Conservation (phyloP, 2,888 invertebrate species). For the Epiblema foenella region DNA sequence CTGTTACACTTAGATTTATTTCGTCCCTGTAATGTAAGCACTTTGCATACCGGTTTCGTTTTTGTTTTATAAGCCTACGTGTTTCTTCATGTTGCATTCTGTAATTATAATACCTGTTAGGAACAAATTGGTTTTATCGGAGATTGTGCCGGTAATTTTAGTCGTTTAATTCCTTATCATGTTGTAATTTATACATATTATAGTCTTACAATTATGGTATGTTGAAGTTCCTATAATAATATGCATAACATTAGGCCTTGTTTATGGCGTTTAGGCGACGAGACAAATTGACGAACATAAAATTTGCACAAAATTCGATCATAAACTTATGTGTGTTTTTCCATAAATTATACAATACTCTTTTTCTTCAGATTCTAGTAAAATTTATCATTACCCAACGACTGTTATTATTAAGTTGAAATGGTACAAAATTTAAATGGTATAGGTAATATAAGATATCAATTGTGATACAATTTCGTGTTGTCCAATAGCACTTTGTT, state of each 20-base stretch:
- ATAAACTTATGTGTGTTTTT: too few species aligned
- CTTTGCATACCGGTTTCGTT: conserved; percentile 46
- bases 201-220: background rate
- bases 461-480: too few species aligned
- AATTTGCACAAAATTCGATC: background rate
- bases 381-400: too few species aligned
- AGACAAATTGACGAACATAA: background rate
- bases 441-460: too few species aligned
- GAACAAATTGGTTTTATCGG: conserved; percentile 23
- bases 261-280: too few species aligned
- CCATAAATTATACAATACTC: too few species aligned
- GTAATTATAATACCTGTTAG: conserved; percentile 35
- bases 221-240: background rate
- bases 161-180: background rate
- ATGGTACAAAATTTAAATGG: too few species aligned
- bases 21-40: conserved; percentile 45
- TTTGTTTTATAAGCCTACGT: conserved; percentile 47
- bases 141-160: conserved; percentile 15
- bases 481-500: too few species aligned
- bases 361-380: too few species aligned
- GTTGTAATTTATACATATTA: background rate
- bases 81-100: conserved; percentile 46
- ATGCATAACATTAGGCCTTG: background rate
- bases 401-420: too few species aligned
- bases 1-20: conserved; percentile 51